phyloP scores from a whole-genome alignment of 2,113 vertebrate species.

The Erythrolamprus reginae region DNA sequence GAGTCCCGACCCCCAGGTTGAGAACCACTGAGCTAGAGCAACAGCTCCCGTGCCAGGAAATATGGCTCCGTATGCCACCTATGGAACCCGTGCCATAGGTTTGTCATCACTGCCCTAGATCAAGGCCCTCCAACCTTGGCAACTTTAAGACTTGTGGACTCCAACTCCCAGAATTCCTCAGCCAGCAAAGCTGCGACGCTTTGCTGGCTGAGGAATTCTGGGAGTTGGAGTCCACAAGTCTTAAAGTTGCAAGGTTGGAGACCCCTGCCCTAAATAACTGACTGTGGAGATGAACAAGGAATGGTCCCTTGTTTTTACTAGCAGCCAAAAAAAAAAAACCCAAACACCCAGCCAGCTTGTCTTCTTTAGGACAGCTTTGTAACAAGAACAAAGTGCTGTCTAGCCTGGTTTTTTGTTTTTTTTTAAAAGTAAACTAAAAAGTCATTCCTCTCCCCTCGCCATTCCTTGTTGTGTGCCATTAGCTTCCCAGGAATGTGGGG shows the following conservation, averaged over 20 bases:
- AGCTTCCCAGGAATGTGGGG: conserved; percentile 1
- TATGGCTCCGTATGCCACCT: no score
- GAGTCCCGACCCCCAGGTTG: no score
- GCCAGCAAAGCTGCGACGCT: no score
- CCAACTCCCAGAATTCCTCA: no score
- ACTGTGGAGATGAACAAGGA: not conserved
- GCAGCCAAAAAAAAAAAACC: not conserved
- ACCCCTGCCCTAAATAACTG: not conserved
- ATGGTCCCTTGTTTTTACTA: not conserved
- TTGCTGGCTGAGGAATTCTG: no score
- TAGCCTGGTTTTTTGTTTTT: conserved; percentile 9
- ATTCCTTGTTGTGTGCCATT: not conserved
- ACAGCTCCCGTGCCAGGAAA: no score
- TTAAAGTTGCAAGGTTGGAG: no score
- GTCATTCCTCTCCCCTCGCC: not conserved
- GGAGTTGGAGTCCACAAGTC: no score
- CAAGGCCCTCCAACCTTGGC: no score
- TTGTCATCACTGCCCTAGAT: not conserved
- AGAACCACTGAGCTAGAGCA: no score
- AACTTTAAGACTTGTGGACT: no score
- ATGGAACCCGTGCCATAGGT: no score
- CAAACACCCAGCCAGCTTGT: not conserved
- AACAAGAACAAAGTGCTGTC: not conserved
- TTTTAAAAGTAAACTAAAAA: conserved; percentile 13
- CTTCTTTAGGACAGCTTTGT: not conserved